Evolutionary conservation across 2,113 vertebrate species (phyloP).

Genomic region (Paedocypris sp.): DNA sequence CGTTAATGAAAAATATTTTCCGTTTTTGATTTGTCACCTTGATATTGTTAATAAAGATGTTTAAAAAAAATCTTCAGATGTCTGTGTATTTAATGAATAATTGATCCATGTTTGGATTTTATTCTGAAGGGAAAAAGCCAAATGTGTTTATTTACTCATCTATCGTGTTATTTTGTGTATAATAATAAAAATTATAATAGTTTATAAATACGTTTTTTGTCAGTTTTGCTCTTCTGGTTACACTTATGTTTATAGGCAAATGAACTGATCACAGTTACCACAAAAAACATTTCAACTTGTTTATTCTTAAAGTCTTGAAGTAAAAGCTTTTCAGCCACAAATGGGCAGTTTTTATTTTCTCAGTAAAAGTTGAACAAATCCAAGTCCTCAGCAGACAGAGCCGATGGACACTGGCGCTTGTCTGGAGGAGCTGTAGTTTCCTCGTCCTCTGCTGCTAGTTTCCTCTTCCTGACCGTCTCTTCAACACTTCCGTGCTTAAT

Average conservation of each 20-base stretch:
- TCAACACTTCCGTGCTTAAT: conserved; percentile 24
- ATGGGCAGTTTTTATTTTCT: too few relatives aligned
- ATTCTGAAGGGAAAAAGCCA: too few relatives aligned
- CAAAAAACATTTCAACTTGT: too few relatives aligned
- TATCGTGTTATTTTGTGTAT: too few relatives aligned
- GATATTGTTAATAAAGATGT: conserved; percentile 9
- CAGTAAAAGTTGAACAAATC: conserved; percentile 82
- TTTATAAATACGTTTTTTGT: too few relatives aligned
- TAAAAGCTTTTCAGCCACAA: conserved; percentile 1
- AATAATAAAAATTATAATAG: too few relatives aligned
- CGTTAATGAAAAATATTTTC: neutral
- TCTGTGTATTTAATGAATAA: neutral
- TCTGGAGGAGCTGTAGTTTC: conserved; percentile 44
- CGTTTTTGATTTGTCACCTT: neutral
- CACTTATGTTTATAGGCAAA: too few relatives aligned
- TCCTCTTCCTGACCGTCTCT: conserved; percentile 61
- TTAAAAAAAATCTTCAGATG: neutral
- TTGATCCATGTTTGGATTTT: neutral
- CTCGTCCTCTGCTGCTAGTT: conserved; percentile 43
- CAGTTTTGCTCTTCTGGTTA: too few relatives aligned
- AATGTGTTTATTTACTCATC: too few relatives aligned
- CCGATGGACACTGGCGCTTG: conserved; percentile 61
- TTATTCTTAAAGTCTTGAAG: too few relatives aligned
- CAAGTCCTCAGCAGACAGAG: conserved; percentile 70
- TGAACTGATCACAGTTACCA: too few relatives aligned